These are phyloP conservation scores for Cheiracanthium punctorium DNA, from an alignment of 2,888 invertebrate species.

Conservation along the genomic window DNA sequence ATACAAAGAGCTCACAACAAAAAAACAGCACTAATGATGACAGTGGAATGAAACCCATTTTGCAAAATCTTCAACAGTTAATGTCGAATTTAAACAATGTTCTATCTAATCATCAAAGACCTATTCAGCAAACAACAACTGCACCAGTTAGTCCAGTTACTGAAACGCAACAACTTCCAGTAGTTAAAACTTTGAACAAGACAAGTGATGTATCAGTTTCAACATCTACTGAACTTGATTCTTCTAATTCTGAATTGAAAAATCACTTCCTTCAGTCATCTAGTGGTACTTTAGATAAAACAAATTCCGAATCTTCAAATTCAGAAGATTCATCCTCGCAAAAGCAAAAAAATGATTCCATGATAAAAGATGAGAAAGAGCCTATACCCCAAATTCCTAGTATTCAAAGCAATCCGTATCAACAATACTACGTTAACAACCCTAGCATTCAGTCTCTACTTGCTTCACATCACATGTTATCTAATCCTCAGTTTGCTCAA, in stretches of 20 bases:
- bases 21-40: background rate
- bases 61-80: conserved; percentile 55
- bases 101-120: conserved; percentile 46
- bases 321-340: background rate
- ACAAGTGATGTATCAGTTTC: too few relatives aligned
- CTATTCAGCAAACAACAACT: background rate
- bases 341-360: background rate
- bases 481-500: conserved; percentile 30
- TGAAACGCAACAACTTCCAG: background rate
- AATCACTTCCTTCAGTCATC: too few relatives aligned
- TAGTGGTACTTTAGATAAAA: too few relatives aligned
- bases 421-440: background rate
- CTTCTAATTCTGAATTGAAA: too few relatives aligned
- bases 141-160: background rate
- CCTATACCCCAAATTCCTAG: background rate
- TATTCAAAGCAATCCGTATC: background rate
- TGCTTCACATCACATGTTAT: conserved; percentile 9
- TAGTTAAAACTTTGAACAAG: too few relatives aligned
- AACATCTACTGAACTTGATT: too few relatives aligned
- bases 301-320: too few relatives aligned
- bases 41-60: conserved; percentile 49
- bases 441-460: conserved; percentile 9
- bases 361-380: background rate
- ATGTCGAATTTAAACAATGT: conserved; percentile 52
- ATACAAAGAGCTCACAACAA: background rate